A percentile compares a stretch with the other conserved stretches of the same genome.
These are phyloP conservation scores for Bactericera cockerelli DNA, from an alignment of 1,140 invertebrate genomes.

Conservation along the genomic window DNA sequence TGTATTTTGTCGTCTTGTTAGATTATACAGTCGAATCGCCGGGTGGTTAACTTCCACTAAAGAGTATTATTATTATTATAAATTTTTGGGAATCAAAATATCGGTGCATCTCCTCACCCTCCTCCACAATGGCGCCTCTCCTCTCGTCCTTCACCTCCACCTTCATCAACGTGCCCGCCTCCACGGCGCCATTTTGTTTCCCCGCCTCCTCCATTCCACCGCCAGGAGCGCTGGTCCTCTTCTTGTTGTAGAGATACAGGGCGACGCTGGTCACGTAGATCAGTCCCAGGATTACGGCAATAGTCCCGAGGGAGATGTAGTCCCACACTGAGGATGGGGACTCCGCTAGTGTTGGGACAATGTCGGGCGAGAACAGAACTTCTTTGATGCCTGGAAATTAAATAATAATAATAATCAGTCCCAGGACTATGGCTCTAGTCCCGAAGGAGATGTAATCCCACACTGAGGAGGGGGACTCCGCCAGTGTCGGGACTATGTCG, in stretches of 20 bases:
- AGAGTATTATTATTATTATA: too few relatives aligned
- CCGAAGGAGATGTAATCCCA: slow-evolving; percentile 67
- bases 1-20: too few relatives aligned
- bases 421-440: slow-evolving; percentile 57
- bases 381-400: slow-evolving; percentile 49
- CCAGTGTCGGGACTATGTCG: slow-evolving; percentile 37
- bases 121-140: background rate
- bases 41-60: too few relatives aligned
- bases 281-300: slow-evolving; percentile 57
- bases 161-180: slow-evolving; percentile 4
- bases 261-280: slow-evolving; percentile 70
- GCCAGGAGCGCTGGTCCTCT: slow-evolving; percentile 15
- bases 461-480: slow-evolving; percentile 32
- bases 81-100: too few relatives aligned
- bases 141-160: background rate
- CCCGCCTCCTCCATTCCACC: slow-evolving; percentile 9
- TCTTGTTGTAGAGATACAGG: slow-evolving; percentile 55
- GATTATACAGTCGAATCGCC: too few relatives aligned
- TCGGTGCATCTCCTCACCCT: too few relatives aligned
- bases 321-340: slow-evolving; percentile 37
- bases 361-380: slow-evolving; percentile 52
- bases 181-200: slow-evolving; percentile 1
- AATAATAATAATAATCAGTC: too few relatives aligned
- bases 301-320: slow-evolving; percentile 64
- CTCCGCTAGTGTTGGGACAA: slow-evolving; percentile 35